phyloP scores from a whole-genome alignment of 2,113 vertebrate genomes.

The Ceratotherium simum region DNA sequence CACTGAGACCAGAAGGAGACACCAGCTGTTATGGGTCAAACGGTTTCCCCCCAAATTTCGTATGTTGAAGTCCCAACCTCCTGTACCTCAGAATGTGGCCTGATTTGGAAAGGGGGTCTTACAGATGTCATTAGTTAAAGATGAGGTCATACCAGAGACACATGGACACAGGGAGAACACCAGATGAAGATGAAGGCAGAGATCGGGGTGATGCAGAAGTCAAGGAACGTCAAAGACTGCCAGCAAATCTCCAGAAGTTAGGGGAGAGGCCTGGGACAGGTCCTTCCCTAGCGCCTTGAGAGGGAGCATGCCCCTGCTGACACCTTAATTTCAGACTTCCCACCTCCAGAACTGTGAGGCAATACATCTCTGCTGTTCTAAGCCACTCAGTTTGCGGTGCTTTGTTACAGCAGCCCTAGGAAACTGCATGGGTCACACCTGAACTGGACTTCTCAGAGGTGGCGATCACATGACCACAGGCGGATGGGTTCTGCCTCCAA shows the following conservation, averaged over 20 bases:
- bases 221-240: not conserved
- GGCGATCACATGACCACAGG: not conserved
- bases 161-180: rapidly evolving
- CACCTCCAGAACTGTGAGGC: not conserved
- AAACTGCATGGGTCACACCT: not conserved
- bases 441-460: not conserved
- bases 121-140: not conserved
- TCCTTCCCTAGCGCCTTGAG: too few relatives aligned
- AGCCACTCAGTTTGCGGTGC: not conserved
- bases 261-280: not conserved
- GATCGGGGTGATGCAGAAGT: not conserved
- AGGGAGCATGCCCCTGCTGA: rapidly evolving
- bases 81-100: not conserved
- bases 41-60: not conserved
- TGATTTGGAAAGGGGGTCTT: not conserved
- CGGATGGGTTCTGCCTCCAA: not conserved
- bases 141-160: not conserved
- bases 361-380: not conserved
- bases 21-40: rapidly evolving
- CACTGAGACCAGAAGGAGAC: slow-evolving; percentile 82
- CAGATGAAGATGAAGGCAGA: not conserved
- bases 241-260: not conserved
- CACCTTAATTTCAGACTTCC: not conserved
- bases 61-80: not conserved
- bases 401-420: not conserved